These are phyloP conservation scores for Thaleichthys pacificus DNA, from an alignment of 2,797 vertebrate genomes.

Conservation along the genomic window DNA sequence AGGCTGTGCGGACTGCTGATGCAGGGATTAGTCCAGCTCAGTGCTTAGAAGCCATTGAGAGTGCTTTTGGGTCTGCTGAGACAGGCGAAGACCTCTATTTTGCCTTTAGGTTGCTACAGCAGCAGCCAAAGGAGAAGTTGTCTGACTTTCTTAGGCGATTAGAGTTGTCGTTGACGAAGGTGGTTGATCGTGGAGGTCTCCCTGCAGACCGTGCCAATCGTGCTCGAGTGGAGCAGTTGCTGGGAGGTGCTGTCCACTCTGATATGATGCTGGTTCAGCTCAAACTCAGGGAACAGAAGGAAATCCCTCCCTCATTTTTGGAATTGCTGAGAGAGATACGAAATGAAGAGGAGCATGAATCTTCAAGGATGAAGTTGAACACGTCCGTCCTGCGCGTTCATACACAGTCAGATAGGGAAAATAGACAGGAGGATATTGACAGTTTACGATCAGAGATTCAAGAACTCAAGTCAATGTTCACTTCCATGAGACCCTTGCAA, in stretches of 20 bases:
- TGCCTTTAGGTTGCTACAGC: slow-evolving; percentile 1
- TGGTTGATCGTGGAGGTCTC: neutral
- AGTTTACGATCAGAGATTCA: neutral
- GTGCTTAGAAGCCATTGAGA: slow-evolving; percentile 21
- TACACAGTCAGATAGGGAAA: neutral
- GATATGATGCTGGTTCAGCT: neutral
- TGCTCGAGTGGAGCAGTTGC: neutral
- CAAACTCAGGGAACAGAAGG: neutral
- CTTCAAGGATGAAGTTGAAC: neutral
- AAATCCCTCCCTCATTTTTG: neutral
- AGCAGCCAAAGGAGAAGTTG: slow-evolving; percentile 16
- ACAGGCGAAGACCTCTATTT: slow-evolving; percentile 23
- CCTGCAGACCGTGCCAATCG: neutral
- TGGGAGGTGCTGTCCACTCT: neutral
- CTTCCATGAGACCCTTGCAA: neutral
- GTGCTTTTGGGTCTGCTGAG: slow-evolving; percentile 26
- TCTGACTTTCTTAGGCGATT: slow-evolving; percentile 10
- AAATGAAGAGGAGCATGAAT: neutral
- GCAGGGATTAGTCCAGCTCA: neutral
- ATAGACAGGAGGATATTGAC: neutral
- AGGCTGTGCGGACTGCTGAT: neutral
- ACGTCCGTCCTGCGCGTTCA: neutral
- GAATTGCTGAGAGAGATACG: neutral
- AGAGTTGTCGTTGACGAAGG: neutral
- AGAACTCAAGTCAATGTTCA: neutral